Evolutionary conservation across 2,797 vertebrate species (phyloP), one percentile per base, ranked within the genome.

Genomic region (Chiroxiphia lanceolata): DNA sequence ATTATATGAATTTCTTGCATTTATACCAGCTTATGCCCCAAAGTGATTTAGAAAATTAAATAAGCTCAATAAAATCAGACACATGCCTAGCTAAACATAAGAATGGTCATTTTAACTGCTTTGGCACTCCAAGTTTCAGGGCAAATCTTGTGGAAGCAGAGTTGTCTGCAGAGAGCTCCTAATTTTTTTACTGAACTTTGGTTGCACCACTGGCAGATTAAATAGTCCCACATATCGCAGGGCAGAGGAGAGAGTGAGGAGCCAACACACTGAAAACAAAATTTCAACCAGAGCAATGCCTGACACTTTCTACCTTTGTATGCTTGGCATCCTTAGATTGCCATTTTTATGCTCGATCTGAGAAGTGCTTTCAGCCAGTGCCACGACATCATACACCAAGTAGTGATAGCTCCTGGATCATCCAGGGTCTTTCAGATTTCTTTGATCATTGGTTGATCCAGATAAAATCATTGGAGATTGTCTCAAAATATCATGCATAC

Each of bases 21-120:
- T 95, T 87, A 75, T 82, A 94, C 53, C 29, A 81, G 50, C 4
- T 88, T 78, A 64, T 71, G 72, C 47, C 75, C 71, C 79, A 92
- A 92, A 94, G 53, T 93, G 68, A 53, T 92, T 85, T 78, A 87
- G 45, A 89, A 94, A 93, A 89, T 74, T 65, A 94, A 85, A 61
- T 63, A 85, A 87, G 4, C 18, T 75, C 42, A 29, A 27, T 65
- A 77, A 92, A 93, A 84, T 67, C 34, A 90, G 67, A 75, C 40
- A 56, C 5, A 5, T 91, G 83, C n/a, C 27, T 76, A 74, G 17
- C 26, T 77, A 68, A 89, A 42, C 42, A 20, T n/a, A 56, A 12
- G 20, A 95, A 48, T 10, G 33, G 48, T 53, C 17, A 74, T 74
- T 74, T 61, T 13, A 10, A 68, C 87, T 84, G 53, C 29, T 50